These are phyloP conservation scores for Diabrotica undecimpunctata DNA, from an alignment of 1,140 invertebrate genomes.

Conservation along the genomic window DNA sequence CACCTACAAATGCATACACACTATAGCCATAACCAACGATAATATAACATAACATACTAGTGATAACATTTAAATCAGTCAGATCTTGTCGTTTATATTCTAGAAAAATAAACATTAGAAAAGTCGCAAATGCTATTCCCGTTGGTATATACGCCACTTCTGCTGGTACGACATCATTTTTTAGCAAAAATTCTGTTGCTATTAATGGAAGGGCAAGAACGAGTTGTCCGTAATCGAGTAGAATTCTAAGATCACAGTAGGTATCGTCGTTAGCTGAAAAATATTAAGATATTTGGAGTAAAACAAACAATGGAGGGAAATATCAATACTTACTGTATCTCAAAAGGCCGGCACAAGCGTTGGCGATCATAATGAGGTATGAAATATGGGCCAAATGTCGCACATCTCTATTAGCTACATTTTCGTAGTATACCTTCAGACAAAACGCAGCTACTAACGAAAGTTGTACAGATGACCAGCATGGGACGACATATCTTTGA, in stretches of 20 bases:
- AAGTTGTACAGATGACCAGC: not conserved
- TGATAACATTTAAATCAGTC: slow-evolving; percentile 11
- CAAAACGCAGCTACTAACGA: not conserved
- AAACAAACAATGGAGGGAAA: not conserved
- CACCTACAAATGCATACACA: not conserved
- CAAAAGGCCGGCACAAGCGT: not conserved
- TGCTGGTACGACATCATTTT: not conserved
- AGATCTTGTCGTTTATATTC: slow-evolving; percentile 15
- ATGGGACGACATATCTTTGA: not conserved
- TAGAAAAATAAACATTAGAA: slow-evolving; percentile 9
- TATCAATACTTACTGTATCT: not conserved
- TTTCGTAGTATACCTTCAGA: not conserved
- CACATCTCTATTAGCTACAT: not conserved
- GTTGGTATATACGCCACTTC: not conserved
- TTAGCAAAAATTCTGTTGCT: slow-evolving; percentile 10
- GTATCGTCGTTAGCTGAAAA: slow-evolving; percentile 17
- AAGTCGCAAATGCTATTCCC: slow-evolving; percentile 2
- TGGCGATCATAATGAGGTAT: not conserved
- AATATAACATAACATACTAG: slow-evolving; percentile 6
- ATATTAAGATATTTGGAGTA: not conserved
- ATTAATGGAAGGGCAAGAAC: slow-evolving; percentile 8
- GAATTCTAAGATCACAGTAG: slow-evolving; percentile 7
- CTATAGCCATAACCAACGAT: not conserved
- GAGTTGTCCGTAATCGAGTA: slow-evolving; percentile 15
- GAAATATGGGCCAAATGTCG: not conserved